Conservation (phyloP, 2,113 vertebrate genomes). For the Serilophus lunatus region DNA sequence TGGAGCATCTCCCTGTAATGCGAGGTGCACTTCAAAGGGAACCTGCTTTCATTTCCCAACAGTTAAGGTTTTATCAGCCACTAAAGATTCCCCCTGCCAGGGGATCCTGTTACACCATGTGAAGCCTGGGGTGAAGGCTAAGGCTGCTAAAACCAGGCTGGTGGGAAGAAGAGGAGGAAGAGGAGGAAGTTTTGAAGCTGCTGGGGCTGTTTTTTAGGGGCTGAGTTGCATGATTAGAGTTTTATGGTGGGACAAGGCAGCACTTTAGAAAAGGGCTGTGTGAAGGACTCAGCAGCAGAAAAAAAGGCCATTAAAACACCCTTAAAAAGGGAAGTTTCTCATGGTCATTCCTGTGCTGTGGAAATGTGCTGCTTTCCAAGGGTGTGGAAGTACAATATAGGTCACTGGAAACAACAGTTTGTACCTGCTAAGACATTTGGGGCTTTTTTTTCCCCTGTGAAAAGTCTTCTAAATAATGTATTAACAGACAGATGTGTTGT, state of each 20-base stretch:
- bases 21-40: constrained; percentile 54
- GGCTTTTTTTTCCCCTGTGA: neutral
- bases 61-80: constrained; percentile 53
- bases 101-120: constrained; percentile 57
- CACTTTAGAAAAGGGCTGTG: neutral
- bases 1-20: constrained; percentile 6
- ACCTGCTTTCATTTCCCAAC: constrained; percentile 23
- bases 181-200: neutral
- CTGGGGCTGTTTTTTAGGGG: neutral
- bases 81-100: constrained; percentile 46
- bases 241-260: neutral
- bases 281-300: neutral
- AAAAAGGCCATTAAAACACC: neutral
- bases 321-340: neutral
- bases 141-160: neutral
- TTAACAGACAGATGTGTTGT: accelerated
- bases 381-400: neutral
- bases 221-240: accelerated
- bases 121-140: neutral
- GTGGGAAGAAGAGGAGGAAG: neutral
- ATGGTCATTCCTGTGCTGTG: neutral
- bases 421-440: neutral
- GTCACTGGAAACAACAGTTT: neutral
- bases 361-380: neutral
- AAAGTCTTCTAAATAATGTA: accelerated